Percentiles rank a stretch among this genome's conserved stretches.
Conservation (phyloP, 1,140 invertebrate genomes). For the Lycorma delicatula region DNA sequence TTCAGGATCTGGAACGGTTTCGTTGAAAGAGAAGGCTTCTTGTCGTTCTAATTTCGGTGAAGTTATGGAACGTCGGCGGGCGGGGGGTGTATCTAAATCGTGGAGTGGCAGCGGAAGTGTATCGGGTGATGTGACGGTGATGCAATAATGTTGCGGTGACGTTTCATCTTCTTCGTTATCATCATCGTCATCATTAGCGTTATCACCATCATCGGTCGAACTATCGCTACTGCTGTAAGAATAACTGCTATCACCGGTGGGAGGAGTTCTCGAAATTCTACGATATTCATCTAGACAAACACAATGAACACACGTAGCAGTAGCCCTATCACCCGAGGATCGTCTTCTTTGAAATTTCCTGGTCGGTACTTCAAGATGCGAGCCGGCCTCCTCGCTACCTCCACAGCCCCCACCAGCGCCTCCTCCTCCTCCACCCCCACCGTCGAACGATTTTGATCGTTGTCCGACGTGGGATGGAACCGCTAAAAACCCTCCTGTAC, state of each 20-base stretch:
- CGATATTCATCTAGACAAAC: slow-evolving; percentile 42
- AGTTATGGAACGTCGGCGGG: slow-evolving; percentile 40
- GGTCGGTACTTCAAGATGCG: slow-evolving; percentile 53
- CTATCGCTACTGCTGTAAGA: slow-evolving; percentile 29
- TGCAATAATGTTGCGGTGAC: slow-evolving; percentile 35
- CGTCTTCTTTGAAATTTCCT: slow-evolving; percentile 51
- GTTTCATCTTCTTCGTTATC: slow-evolving; percentile 33
- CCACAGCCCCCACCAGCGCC: slow-evolving; percentile 48
- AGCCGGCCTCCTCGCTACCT: slow-evolving; percentile 44
- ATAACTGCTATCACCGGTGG: slow-evolving; percentile 8
- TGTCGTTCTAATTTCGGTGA: slow-evolving; percentile 58
- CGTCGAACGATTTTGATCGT: slow-evolving; percentile 67
- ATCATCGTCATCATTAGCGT: slow-evolving; percentile 41
- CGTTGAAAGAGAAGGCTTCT: slow-evolving; percentile 58
- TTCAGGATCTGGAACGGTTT: slow-evolving; percentile 38
- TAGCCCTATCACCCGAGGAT: slow-evolving; percentile 50
- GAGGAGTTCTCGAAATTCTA: slow-evolving; percentile 18
- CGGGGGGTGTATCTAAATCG: slow-evolving; percentile 38
- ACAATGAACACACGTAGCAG: slow-evolving; percentile 49
- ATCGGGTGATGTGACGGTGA: slow-evolving; percentile 57
- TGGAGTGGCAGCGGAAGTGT: slow-evolving; percentile 56
- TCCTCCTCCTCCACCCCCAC: slow-evolving; percentile 36
- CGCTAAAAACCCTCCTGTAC: slow-evolving; percentile 41
- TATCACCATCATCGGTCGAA: slow-evolving; percentile 43
- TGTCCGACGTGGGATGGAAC: slow-evolving; percentile 55